phyloP scores from a whole-genome alignment of 2,113 vertebrate genomes.

The Gnathonemus echidnorhynchus region DNA sequence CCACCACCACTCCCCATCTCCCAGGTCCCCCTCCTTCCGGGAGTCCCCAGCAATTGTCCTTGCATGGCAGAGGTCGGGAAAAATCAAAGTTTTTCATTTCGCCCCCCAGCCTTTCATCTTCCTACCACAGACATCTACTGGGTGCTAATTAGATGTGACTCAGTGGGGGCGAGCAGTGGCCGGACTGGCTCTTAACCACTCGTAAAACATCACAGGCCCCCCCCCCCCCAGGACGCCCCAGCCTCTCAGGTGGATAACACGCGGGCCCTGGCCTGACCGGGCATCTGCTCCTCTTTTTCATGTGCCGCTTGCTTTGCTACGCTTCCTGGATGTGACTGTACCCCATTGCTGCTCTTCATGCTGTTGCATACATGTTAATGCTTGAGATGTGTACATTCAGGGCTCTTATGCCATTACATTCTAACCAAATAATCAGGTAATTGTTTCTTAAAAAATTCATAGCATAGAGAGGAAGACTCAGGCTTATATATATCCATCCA shows the following conservation, averaged over 20 bases:
- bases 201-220: slow-evolving; percentile 6
- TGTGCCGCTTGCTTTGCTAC: background rate
- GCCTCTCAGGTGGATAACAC: background rate
- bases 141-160: slow-evolving; percentile 9
- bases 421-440: background rate
- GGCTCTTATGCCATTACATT: background rate
- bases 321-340: background rate
- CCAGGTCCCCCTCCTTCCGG: background rate
- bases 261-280: background rate
- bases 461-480: background rate
- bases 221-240: background rate
- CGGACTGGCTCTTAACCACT: slow-evolving; percentile 4
- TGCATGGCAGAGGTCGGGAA: background rate
- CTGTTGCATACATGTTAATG: background rate
- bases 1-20: background rate
- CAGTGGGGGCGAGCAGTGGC: background rate
- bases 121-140: slow-evolving; percentile 1
- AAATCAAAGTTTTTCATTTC: background rate
- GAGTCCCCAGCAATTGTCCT: background rate
- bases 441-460: background rate
- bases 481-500: background rate
- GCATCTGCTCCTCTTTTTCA: background rate
- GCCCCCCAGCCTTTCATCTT: slow-evolving; percentile 3
- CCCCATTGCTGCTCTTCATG: background rate
- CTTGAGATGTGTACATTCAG: background rate